Conservation (phyloP, 2,888 invertebrate species). For the Tolmerus cingulatus region DNA sequence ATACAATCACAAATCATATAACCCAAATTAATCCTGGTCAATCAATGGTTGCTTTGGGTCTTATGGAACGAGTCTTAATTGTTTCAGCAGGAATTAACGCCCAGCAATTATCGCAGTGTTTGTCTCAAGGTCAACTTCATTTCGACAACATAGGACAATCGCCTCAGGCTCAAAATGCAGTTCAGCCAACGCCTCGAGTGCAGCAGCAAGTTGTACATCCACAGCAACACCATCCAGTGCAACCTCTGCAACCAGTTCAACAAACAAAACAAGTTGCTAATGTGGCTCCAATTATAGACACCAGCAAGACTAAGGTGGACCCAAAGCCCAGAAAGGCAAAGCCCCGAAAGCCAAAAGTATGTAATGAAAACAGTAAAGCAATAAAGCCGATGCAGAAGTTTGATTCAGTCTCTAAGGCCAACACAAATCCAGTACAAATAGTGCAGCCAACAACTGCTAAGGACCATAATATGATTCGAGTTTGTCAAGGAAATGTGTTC, state of each 20-base stretch:
- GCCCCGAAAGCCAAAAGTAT: conserved; percentile 52
- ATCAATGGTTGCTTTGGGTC: conserved; percentile 61
- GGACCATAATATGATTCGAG: conserved; percentile 27
- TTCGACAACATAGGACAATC: conserved; percentile 61
- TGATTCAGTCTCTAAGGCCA: conserved; percentile 60
- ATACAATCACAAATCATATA: conserved; percentile 63
- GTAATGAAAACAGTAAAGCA: conserved; percentile 54
- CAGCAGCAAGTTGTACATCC: conserved; percentile 61
- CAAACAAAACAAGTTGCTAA: conserved; percentile 61
- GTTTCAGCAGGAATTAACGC: conserved; percentile 64
- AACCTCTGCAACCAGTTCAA: conserved; percentile 52
- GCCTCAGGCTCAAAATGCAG: conserved; percentile 52
- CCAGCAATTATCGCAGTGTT: conserved; percentile 62
- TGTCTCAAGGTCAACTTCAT: conserved; percentile 62
- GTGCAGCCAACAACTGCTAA: conserved; percentile 58
- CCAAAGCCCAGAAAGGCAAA: conserved; percentile 53
- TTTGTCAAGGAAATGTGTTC: background rate
- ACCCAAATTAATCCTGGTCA: conserved; percentile 62
- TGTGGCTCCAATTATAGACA: conserved; percentile 63
- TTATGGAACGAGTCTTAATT: conserved; percentile 61
- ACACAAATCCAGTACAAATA: conserved; percentile 61
- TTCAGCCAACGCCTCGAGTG: conserved; percentile 51
- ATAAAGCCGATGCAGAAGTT: conserved; percentile 62
- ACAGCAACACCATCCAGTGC: conserved; percentile 51
- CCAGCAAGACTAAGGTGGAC: conserved; percentile 57